Evolutionary conservation across 2,888 invertebrate species (phyloP).

Genomic region (Bedellia somnulentella): DNA sequence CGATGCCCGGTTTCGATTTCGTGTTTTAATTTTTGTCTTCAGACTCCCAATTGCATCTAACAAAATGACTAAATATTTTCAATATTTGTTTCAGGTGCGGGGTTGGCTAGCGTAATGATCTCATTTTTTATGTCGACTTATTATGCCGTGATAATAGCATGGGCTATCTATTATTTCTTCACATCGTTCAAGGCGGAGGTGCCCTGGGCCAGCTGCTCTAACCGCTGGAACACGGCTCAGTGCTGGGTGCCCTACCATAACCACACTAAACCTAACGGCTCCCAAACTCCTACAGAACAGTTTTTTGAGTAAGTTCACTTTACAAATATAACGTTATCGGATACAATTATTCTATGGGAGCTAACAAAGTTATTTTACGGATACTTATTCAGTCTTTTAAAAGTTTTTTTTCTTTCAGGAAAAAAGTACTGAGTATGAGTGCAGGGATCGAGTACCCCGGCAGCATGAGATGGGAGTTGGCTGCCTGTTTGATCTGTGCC

Average conservation of each 20-base stretch:
- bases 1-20: too few relatives aligned
- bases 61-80: too few relatives aligned
- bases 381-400: background rate
- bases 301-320: constrained; percentile 87
- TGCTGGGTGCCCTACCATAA: constrained; percentile 81
- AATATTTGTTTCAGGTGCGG: constrained; percentile 72
- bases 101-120: constrained; percentile 90
- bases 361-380: background rate
- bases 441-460: constrained; percentile 82
- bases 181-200: constrained; percentile 84
- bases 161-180: constrained; percentile 91
- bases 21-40: too few relatives aligned
- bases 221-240: constrained; percentile 81
- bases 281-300: constrained; percentile 86
- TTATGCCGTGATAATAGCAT: constrained; percentile 93
- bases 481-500: constrained; percentile 85
- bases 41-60: too few relatives aligned
- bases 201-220: constrained; percentile 87
- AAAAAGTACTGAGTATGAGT: constrained; percentile 83
- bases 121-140: constrained; percentile 95
- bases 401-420: constrained; percentile 58
- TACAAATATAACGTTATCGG: too few relatives aligned
- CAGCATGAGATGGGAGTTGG: constrained; percentile 83
- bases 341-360: constrained; percentile 10
- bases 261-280: constrained; percentile 68